phyloP scores from a whole-genome alignment of 1,140 invertebrate species.

The Ips nitidus region DNA sequence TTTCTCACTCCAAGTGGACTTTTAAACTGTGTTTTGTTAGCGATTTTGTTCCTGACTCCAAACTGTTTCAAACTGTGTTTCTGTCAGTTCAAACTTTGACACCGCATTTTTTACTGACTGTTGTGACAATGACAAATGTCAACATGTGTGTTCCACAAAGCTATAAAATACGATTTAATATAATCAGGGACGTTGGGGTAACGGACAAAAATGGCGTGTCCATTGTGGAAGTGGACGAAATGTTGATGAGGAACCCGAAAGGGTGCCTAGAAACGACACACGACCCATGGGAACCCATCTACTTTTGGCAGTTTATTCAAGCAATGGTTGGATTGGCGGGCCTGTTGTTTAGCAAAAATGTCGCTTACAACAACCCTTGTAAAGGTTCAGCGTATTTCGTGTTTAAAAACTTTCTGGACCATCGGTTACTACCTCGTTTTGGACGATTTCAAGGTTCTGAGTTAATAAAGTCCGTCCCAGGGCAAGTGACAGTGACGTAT shows the following conservation, averaged over 20 bases:
- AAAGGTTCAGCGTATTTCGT: constrained; percentile 52
- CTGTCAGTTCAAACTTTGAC: too few species aligned
- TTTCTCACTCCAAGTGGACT: too few species aligned
- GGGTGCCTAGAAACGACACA: constrained; percentile 53
- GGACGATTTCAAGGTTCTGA: constrained; percentile 52
- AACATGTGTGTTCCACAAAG: too few species aligned
- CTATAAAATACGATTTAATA: too few species aligned
- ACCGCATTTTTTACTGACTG: too few species aligned
- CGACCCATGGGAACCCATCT: constrained; percentile 60
- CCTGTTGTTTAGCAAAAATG: constrained; percentile 48
- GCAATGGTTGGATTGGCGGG: constrained; percentile 56
- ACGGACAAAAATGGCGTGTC: constrained; percentile 54
- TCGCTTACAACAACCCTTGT: constrained; percentile 7
- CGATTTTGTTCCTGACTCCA: too few species aligned
- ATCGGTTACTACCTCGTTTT: constrained; percentile 52
- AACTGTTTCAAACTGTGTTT: too few species aligned
- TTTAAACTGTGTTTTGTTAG: too few species aligned
- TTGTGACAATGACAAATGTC: too few species aligned
- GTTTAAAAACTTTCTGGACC: constrained; percentile 56
- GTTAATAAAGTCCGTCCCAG: not conserved
- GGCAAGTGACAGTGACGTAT: not conserved
- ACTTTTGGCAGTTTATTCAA: constrained; percentile 63
- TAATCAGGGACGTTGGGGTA: constrained; percentile 45
- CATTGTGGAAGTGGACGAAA: constrained; percentile 55
- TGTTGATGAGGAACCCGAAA: constrained; percentile 52